phyloP scores from a whole-genome alignment of 2,888 invertebrate species.

The Matsumyia berberina region DNA sequence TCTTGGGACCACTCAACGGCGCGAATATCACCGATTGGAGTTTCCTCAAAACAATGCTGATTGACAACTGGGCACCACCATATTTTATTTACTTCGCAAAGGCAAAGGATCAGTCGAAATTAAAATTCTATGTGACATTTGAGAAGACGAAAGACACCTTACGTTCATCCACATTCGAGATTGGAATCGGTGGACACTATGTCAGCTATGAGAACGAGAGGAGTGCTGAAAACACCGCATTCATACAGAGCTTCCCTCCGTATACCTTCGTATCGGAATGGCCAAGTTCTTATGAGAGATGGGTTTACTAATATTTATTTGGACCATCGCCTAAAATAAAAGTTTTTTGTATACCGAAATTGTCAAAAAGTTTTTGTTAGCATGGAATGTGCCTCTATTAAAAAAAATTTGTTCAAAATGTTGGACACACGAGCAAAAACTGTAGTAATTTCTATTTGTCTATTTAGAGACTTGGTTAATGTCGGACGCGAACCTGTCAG shows the following conservation, averaged over 20 bases:
- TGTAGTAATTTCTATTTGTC: too few relatives aligned
- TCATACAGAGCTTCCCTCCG: conserved; percentile 85
- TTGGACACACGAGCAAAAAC: too few relatives aligned
- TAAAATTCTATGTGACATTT: conserved; percentile 79
- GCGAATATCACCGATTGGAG: conserved; percentile 79
- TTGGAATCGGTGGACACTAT: conserved; percentile 85
- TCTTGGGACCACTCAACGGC: conserved; percentile 78
- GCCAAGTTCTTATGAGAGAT: conserved; percentile 84
- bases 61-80: conserved; percentile 77
- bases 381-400: too few relatives aligned
- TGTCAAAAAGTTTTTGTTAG: too few relatives aligned
- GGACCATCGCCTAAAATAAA: conserved; percentile 54
- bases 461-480: too few relatives aligned
- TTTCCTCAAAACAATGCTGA: conserved; percentile 78
- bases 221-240: conserved; percentile 83
- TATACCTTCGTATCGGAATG: conserved; percentile 85
- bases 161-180: conserved; percentile 80
- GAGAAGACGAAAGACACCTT: conserved; percentile 73
- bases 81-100: conserved; percentile 80
- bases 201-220: conserved; percentile 84
- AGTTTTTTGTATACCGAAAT: too few relatives aligned
- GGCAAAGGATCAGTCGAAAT: conserved; percentile 78
- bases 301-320: conserved; percentile 31
- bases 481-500: too few relatives aligned
- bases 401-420: too few relatives aligned